These are phyloP conservation scores for Galerucella pusilla DNA, from an alignment of 2,888 invertebrate species.

Conservation along the genomic window DNA sequence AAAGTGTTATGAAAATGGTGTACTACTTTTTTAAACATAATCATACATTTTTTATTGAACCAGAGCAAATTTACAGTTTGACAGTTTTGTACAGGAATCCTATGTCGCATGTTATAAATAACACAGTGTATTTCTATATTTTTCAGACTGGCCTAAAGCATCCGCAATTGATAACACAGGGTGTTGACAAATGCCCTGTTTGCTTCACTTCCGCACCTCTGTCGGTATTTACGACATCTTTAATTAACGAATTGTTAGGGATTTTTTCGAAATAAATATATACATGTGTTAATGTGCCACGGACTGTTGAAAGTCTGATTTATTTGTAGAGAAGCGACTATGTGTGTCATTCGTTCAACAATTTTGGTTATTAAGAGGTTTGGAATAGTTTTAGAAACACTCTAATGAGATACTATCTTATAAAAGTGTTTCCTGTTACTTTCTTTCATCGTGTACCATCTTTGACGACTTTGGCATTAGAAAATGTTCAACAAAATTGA, in stretches of 20 bases:
- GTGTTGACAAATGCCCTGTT: constrained; percentile 53
- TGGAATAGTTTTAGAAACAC: constrained; percentile 27
- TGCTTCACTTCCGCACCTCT: constrained; percentile 49
- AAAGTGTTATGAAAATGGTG: too few species aligned
- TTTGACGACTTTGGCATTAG: not conserved
- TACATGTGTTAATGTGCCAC: constrained; percentile 34
- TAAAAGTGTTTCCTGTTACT: constrained; percentile 2
- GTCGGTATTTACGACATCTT: constrained; percentile 44
- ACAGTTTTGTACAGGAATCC: too few species aligned
- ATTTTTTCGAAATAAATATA: constrained; percentile 20
- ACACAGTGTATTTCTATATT: not conserved
- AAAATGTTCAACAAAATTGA: not conserved
- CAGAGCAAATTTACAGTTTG: too few species aligned
- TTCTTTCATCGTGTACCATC: not conserved
- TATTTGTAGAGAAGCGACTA: constrained; percentile 29
- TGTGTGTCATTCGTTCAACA: constrained; percentile 17
- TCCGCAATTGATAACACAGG: constrained; percentile 39
- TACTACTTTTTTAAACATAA: too few species aligned
- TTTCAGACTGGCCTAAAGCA: not conserved
- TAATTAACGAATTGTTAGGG: constrained; percentile 45
- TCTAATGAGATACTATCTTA: not conserved
- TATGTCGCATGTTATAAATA: too few species aligned
- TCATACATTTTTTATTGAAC: too few species aligned
- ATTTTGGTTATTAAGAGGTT: constrained; percentile 32
- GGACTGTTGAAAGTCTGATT: constrained; percentile 38